Percentiles rank a stretch among this genome's conserved stretches.
phyloP scores from a whole-genome alignment of 2,113 vertebrate species.

The Actinemys pallida region DNA sequence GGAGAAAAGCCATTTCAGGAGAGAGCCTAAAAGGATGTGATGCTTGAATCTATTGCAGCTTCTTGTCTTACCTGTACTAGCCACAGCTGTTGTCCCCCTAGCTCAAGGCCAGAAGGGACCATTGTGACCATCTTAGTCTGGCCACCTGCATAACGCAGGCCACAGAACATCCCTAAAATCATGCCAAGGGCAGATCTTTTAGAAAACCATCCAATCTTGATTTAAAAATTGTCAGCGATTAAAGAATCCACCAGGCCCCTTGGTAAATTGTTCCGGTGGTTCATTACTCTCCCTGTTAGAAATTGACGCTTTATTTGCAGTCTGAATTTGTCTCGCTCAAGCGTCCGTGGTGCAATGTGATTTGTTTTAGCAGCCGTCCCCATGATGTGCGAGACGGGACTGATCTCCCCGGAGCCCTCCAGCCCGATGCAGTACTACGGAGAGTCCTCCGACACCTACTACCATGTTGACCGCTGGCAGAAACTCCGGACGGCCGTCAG shows the following conservation, averaged over 20 bases:
- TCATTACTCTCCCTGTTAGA: neutral
- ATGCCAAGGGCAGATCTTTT: neutral
- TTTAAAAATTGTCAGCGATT: neutral
- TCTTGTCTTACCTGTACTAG: neutral
- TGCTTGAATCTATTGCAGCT: neutral
- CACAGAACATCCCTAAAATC: neutral
- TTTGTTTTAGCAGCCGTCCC: constrained; percentile 17
- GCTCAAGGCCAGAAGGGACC: neutral
- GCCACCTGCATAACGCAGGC: neutral
- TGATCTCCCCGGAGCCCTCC: constrained; percentile 22
- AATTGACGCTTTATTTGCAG: neutral
- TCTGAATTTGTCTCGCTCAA: neutral
- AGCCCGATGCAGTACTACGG: constrained; percentile 40
- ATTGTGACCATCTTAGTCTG: neutral
- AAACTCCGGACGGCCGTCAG: constrained; percentile 87
- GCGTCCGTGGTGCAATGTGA: neutral
- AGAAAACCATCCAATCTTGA: neutral
- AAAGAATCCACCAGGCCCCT: neutral
- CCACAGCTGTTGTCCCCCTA: neutral
- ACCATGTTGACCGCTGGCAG: constrained; percentile 87
- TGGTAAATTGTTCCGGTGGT: neutral
- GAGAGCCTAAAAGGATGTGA: neutral
- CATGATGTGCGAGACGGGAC: constrained; percentile 61
- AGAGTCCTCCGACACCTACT: constrained; percentile 85
- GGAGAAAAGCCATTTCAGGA: neutral